phyloP scores from a whole-genome alignment of 1,140 invertebrate genomes.

The Caerostris extrusa region DNA sequence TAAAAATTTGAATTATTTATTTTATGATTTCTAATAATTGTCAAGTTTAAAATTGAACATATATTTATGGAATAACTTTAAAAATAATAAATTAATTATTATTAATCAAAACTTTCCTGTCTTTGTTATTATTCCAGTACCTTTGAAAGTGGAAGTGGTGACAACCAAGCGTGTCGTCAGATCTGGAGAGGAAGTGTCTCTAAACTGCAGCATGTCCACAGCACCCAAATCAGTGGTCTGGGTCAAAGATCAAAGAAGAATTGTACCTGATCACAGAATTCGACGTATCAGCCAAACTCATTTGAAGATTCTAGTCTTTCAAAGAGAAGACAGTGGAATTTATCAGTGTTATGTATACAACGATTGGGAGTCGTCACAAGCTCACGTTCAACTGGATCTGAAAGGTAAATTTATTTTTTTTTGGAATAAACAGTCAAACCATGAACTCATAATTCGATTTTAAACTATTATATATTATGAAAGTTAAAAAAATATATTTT shows the following conservation, averaged over 20 bases:
- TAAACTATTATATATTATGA: too few relatives aligned
- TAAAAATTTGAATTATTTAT: too few relatives aligned
- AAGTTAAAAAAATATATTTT: too few relatives aligned
- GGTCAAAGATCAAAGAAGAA: slow-evolving; percentile 76
- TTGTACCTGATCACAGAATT: slow-evolving; percentile 75
- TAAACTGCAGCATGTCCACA: slow-evolving; percentile 77
- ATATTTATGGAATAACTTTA: too few relatives aligned
- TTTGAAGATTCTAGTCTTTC: slow-evolving; percentile 73
- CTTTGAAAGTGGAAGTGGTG: slow-evolving; percentile 74
- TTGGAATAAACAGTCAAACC: too few relatives aligned
- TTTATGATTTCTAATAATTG: too few relatives aligned
- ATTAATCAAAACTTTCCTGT: background rate
- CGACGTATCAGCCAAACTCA: slow-evolving; percentile 64
- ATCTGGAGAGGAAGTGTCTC: slow-evolving; percentile 77
- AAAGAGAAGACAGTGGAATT: slow-evolving; percentile 77
- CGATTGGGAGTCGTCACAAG: slow-evolving; percentile 77
- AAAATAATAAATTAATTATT: background rate
- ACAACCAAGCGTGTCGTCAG: slow-evolving; percentile 72
- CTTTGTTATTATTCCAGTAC: slow-evolving; percentile 47
- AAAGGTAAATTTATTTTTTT: slow-evolving; percentile 72
- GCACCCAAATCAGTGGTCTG: slow-evolving; percentile 75
- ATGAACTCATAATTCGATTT: too few relatives aligned
- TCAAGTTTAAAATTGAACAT: too few relatives aligned
- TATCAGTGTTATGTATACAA: slow-evolving; percentile 78
- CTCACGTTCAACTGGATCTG: slow-evolving; percentile 68